phyloP scores from a whole-genome alignment of 2,888 invertebrate genomes.

The Lepidonotus clava region DNA sequence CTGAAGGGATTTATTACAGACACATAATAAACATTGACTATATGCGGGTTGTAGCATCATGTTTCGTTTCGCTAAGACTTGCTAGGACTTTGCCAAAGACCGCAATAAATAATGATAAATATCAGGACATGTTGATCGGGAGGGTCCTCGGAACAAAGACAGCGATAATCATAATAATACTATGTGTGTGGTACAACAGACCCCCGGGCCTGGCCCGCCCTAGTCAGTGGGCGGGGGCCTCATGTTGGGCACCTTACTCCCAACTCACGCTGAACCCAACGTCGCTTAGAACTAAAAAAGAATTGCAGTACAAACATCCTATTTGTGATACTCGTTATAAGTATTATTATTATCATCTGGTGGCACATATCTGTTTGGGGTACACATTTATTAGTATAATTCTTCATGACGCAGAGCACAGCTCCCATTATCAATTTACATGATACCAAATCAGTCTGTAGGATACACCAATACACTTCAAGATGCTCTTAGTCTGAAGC shows the following conservation, averaged over 20 bases:
- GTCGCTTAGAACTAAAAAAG: neutral
- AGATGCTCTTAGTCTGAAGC: neutral
- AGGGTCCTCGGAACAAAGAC: neutral
- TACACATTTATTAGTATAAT: neutral
- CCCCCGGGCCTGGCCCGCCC: neutral
- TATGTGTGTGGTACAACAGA: neutral
- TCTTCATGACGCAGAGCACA: neutral
- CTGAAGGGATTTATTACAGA: conserved; percentile 27
- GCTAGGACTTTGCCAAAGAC: neutral
- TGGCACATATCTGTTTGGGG: too few relatives aligned
- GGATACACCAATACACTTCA: neutral
- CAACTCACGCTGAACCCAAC: too few relatives aligned
- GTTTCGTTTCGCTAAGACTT: neutral
- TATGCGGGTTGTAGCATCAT: neutral
- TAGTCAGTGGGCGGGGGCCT: too few relatives aligned
- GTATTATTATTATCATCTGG: neutral
- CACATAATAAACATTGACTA: neutral
- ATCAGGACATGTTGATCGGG: neutral
- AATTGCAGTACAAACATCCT: neutral
- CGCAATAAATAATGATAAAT: conserved; percentile 38
- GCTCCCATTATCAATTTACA: neutral
- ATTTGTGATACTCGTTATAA: neutral
- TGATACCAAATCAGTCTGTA: neutral
- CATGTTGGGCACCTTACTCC: too few relatives aligned
- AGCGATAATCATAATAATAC: too few relatives aligned